A percentile compares a stretch with the other conserved stretches of the same genome.
Evolutionary conservation across 2,797 vertebrate genomes (phyloP).

Genomic region (Harpagifer antarcticus): DNA sequence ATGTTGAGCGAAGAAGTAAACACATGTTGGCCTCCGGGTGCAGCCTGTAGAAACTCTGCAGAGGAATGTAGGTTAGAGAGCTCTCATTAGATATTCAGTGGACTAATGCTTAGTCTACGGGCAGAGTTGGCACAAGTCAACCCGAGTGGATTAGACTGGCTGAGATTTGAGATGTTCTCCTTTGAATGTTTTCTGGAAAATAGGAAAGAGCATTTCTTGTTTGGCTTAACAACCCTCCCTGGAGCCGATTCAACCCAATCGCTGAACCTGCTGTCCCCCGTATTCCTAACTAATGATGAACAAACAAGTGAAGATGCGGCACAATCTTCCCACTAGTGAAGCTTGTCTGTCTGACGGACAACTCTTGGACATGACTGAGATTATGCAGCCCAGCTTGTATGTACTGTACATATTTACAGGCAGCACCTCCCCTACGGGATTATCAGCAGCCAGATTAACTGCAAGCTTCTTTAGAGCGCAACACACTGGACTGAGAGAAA

Average conservation of each 20-base stretch:
- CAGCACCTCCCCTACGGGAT: constrained; percentile 68
- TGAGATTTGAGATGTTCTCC: constrained; percentile 74
- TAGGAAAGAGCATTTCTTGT: constrained; percentile 50
- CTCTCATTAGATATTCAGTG: constrained; percentile 65
- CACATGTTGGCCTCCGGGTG: constrained; percentile 12
- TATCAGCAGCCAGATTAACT: constrained; percentile 77
- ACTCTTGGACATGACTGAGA: constrained; percentile 67
- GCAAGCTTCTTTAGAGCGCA: constrained; percentile 75
- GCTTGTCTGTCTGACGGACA: constrained; percentile 54
- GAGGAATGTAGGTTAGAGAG: constrained; percentile 72
- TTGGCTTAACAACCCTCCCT: constrained; percentile 55
- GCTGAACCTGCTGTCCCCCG: constrained; percentile 39
- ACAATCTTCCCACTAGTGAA: constrained; percentile 43
- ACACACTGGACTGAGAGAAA: constrained; percentile 58
- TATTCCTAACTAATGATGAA: constrained; percentile 29
- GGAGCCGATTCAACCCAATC: constrained; percentile 57
- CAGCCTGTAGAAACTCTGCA: constrained; percentile 45
- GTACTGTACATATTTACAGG: constrained; percentile 72
- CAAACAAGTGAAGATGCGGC: constrained; percentile 12
- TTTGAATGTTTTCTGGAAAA: constrained; percentile 60
- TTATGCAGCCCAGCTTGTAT: constrained; percentile 60
- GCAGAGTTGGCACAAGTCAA: constrained; percentile 62
- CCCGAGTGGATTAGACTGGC: constrained; percentile 71
- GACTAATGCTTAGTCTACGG: constrained; percentile 64
- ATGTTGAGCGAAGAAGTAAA: constrained; percentile 16